phyloP scores from a whole-genome alignment of 1,140 invertebrate species.

The Coelopa frigida region DNA sequence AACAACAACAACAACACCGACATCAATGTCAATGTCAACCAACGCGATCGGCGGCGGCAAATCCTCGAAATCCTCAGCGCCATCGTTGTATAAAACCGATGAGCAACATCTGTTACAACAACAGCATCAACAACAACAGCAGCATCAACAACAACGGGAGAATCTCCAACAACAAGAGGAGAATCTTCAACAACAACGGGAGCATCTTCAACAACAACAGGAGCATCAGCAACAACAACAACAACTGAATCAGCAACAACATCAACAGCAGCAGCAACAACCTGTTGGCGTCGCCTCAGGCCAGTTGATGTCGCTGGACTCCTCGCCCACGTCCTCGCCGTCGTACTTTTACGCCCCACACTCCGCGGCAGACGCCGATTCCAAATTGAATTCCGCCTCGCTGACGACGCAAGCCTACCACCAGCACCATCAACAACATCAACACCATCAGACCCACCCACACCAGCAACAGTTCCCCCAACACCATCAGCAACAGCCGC shows the following conservation, averaged over 20 bases:
- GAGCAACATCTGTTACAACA: no score
- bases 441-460: slow-evolving; percentile 18
- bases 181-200: not conserved
- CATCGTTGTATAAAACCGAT: no score
- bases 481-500: slow-evolving; percentile 28
- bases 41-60: no score
- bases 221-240: slow-evolving; percentile 6
- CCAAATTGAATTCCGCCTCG: no score
- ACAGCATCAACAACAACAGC: not conserved
- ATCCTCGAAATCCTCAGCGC: no score
- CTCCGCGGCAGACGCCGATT: no score
- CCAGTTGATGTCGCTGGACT: not conserved
- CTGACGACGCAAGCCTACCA: no score
- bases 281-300: not conserved
- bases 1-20: no score
- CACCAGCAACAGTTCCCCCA: slow-evolving; percentile 21
- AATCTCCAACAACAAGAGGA: no score
- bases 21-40: no score
- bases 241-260: slow-evolving; percentile 6
- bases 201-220: not conserved
- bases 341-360: no score
- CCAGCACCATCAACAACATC: slow-evolving; percentile 11
- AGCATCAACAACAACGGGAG: not conserved
- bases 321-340: not conserved
- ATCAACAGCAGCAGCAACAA: not conserved